Base-by-base conservation (phyloP, 2,797 vertebrate genomes). In the Phylloscopus collybita region DNA sequence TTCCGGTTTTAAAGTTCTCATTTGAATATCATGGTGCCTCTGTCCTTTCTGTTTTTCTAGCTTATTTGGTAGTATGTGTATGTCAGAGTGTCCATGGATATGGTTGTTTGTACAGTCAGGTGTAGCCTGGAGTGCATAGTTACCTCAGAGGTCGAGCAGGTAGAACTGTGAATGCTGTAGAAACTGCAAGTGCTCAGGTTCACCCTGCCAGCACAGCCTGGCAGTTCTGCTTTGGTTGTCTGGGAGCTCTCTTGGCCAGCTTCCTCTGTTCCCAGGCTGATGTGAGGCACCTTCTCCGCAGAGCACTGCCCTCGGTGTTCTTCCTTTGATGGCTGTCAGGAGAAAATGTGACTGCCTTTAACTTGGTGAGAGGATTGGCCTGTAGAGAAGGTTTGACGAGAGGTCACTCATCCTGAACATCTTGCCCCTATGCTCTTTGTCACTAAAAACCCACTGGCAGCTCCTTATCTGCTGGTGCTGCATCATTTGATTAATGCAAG, bases 41-140 rank as follows among this genome's bases (percentile, higher is more conserved):
- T 61, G 34, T 60, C 16, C 61, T 78, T 69, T 19, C 30, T 7
- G 0, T 54, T 44, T 47, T 42, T 25, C 20, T 36, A 1, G 44
- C 54, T 83, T 6, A 12, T 72, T 54, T 38, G 30, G 14, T 30
- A 19, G 15, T 6, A 0, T 17, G 15, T 20, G 0, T 44, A 1
- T 19, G 7, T 30, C 13, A 17, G 22, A 26, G 53, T 13, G 44
- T 19, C 29, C 7, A 2, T 6, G 16, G 15, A 5, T 2, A 2
- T 6, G 21, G 49, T 5, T 84, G 23, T 6, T 36, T 11, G 47
- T 4, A 4, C 7, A 22, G 8, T 32, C 32, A 14, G 26, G 3
- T 26, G 56, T 45, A 38, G 29, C 44, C 3, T 36, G 53, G 18
- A 69, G 32, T 8, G 49, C 21, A 30, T 32, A 44, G 47, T 29